A percentile compares a stretch with the other conserved stretches of the same genome.
These are phyloP conservation scores for Lucilia sericata DNA, from an alignment of 1,140 invertebrate species.

Conservation along the genomic window DNA sequence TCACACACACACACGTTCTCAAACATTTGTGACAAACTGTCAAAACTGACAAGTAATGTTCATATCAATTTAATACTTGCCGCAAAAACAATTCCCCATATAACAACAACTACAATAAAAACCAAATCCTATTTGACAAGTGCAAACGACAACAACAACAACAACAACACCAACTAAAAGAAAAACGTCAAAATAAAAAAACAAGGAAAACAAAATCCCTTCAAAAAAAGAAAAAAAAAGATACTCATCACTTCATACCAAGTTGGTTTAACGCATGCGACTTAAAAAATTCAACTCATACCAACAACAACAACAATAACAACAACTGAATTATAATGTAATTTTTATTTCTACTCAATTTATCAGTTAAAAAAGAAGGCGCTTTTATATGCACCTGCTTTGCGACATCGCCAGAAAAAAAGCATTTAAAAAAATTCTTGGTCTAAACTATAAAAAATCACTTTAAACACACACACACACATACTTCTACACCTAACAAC, in stretches of 20 bases:
- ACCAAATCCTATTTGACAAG: neutral
- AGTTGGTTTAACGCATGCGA: slow-evolving; percentile 12
- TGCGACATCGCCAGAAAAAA: neutral
- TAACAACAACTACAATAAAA: neutral
- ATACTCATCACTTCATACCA: neutral
- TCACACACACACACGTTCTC: neutral
- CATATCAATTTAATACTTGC: neutral
- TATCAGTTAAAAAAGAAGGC: neutral
- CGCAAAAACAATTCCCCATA: neutral
- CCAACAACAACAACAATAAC: neutral
- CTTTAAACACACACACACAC: too few species aligned
- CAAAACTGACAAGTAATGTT: slow-evolving; percentile 39
- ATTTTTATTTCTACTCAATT: too few species aligned
- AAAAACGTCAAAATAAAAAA: neutral
- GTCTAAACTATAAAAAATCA: neutral
- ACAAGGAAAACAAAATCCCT: neutral
- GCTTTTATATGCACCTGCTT: slow-evolving; percentile 13
- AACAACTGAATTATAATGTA: neutral
- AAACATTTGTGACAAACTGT: slow-evolving; percentile 33
- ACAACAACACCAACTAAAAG: neutral
- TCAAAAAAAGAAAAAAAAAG: neutral
- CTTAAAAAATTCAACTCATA: neutral
- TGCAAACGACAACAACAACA: neutral
- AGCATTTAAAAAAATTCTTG: neutral
- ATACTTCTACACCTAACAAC: neutral